These are phyloP conservation scores for Ancistrus triradiatus DNA, from an alignment of 2,113 vertebrate genomes.

Conservation along the genomic window DNA sequence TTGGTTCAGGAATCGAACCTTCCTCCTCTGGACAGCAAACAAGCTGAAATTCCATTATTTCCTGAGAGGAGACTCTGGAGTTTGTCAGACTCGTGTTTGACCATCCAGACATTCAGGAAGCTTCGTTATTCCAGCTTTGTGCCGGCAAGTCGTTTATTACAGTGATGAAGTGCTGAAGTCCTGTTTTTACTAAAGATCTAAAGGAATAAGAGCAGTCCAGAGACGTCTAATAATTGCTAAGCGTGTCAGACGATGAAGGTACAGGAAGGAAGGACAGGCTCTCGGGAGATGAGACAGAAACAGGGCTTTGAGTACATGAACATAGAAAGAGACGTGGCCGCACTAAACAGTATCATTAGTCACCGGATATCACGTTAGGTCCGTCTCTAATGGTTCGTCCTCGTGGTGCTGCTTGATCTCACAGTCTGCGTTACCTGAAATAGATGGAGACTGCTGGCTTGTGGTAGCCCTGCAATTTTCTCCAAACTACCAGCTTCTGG, in stretches of 20 bases:
- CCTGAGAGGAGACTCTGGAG: too few species aligned
- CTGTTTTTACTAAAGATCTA: conserved; percentile 9
- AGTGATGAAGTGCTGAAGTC: background rate
- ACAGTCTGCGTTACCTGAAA: conserved; percentile 32
- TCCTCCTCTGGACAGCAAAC: too few species aligned
- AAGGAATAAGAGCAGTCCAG: background rate
- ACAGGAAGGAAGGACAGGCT: too few species aligned
- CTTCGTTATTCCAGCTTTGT: background rate
- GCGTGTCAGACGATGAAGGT: conserved; percentile 22
- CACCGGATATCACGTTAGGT: too few species aligned
- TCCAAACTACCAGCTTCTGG: conserved; percentile 19
- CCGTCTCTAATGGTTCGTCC: conserved; percentile 24
- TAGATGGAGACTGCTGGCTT: conserved; percentile 17
- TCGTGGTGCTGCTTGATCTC: background rate
- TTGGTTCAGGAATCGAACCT: too few species aligned
- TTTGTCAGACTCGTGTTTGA: too few species aligned
- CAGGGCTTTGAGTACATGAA: too few species aligned
- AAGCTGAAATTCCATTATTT: too few species aligned
- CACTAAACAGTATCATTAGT: too few species aligned
- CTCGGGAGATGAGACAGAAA: too few species aligned
- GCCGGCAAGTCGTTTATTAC: background rate
- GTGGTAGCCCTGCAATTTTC: conserved; percentile 23
- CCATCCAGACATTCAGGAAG: too few species aligned
- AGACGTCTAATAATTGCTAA: conserved; percentile 17
- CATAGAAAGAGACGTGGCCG: too few species aligned